A percentile compares a stretch with the other conserved stretches of the same genome.
These are phyloP conservation scores for Tursiops truncatus DNA, from an alignment of 2,113 vertebrate genomes.

Conservation along the genomic window DNA sequence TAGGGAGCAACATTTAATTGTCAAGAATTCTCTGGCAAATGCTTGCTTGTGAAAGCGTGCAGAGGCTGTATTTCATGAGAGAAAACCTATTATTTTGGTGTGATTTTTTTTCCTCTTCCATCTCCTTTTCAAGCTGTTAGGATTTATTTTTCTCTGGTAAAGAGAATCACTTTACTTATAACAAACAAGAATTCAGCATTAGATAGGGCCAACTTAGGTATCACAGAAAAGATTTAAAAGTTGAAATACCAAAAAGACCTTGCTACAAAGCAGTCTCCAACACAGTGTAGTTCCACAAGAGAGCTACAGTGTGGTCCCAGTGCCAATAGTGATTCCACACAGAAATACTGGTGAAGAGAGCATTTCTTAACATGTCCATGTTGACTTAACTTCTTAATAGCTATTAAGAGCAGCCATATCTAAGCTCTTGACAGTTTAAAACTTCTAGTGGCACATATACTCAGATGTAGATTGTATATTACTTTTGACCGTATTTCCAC, in stretches of 20 bases:
- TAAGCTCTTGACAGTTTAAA: background rate
- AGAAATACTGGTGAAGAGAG: background rate
- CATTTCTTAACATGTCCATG: background rate
- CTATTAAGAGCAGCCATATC: background rate
- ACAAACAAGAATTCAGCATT: background rate
- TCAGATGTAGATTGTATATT: background rate
- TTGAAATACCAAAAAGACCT: background rate
- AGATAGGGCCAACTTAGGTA: background rate
- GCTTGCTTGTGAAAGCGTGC: background rate
- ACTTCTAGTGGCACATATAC: background rate
- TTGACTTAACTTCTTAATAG: background rate
- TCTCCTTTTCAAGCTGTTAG: background rate
- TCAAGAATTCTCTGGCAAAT: slow-evolving; percentile 10
- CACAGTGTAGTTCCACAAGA: background rate
- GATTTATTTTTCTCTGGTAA: slow-evolving; percentile 36
- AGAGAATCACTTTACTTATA: background rate
- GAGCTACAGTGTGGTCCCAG: background rate
- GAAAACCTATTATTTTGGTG: background rate
- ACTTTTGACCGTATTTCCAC: background rate
- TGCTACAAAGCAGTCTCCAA: background rate
- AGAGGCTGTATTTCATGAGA: background rate
- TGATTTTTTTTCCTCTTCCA: background rate
- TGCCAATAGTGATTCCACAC: background rate
- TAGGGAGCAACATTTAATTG: slow-evolving; percentile 4
- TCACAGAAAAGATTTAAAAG: slow-evolving; percentile 15